Percentiles rank a stretch among this genome's conserved stretches.
These are phyloP conservation scores for Coendou prehensilis DNA, from an alignment of 2,797 vertebrate genomes.

Conservation along the genomic window DNA sequence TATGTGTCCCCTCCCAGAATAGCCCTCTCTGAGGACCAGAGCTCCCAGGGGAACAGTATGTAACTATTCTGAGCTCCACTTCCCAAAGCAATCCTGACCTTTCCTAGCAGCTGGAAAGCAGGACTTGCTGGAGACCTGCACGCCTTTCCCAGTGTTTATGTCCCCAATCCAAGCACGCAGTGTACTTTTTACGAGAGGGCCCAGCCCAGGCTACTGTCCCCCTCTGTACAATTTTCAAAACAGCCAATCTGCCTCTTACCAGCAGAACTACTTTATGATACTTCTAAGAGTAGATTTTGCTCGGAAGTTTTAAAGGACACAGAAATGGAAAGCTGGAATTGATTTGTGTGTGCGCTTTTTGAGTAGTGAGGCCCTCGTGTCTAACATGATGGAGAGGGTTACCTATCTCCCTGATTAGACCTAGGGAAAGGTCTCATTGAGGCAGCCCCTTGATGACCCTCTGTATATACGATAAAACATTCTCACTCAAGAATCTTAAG, in stretches of 20 bases:
- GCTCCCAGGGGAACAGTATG: slow-evolving; percentile 34
- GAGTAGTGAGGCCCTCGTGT: neutral
- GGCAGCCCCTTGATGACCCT: neutral
- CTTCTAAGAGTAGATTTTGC: slow-evolving; percentile 44
- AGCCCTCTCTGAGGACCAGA: slow-evolving; percentile 28
- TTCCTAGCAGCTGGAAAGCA: slow-evolving; percentile 21
- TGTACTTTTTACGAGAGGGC: neutral
- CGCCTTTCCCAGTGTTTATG: neutral
- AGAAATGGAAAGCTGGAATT: neutral
- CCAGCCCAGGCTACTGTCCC: no score
- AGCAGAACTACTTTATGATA: neutral
- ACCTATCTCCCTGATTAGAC: neutral
- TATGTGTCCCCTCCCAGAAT: slow-evolving; percentile 71
- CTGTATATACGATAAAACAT: neutral
- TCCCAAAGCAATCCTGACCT: slow-evolving; percentile 61
- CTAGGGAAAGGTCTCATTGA: neutral
- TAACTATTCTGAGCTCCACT: slow-evolving; percentile 57
- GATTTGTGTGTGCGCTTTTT: neutral
- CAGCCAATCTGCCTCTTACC: neutral
- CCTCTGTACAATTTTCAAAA: no score
- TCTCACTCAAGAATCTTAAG: neutral
- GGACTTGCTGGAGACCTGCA: neutral
- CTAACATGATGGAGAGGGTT: neutral
- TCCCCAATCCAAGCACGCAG: neutral
- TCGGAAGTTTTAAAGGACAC: slow-evolving; percentile 19